Percentiles rank a stretch among this genome's conserved stretches.
These are phyloP conservation scores for Tetropium fuscum DNA, from an alignment of 2,888 invertebrate genomes.

Conservation along the genomic window DNA sequence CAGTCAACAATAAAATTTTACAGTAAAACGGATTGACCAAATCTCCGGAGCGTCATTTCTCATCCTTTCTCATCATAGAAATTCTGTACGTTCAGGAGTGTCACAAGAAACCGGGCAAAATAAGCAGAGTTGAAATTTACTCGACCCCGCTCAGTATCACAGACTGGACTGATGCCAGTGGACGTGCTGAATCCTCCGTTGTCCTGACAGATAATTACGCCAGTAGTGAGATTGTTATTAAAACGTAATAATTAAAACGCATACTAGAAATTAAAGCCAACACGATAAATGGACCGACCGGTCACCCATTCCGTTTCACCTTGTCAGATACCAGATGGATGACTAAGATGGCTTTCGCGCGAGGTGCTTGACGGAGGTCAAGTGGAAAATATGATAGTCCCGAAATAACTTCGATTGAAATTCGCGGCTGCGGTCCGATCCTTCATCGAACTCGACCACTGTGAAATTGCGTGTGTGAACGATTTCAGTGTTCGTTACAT, in stretches of 20 bases:
- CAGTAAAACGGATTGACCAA: constrained; percentile 35
- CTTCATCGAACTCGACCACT: neutral
- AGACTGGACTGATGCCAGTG: constrained; percentile 17
- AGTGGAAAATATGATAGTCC: too few species aligned
- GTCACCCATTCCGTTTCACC: neutral
- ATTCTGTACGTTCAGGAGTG: constrained; percentile 39
- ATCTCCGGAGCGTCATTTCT: constrained; percentile 40
- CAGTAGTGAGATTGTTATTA: constrained; percentile 40
- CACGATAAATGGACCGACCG: constrained; percentile 9
- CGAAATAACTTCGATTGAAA: too few species aligned
- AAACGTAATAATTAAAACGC: constrained; percentile 41
- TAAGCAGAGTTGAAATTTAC: constrained; percentile 32
- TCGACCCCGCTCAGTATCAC: constrained; percentile 29
- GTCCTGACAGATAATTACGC: constrained; percentile 35
- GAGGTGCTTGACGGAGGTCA: neutral
- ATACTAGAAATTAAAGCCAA: constrained; percentile 29
- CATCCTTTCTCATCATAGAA: constrained; percentile 37
- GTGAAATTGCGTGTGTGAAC: neutral
- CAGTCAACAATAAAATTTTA: constrained; percentile 30
- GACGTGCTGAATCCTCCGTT: constrained; percentile 39
- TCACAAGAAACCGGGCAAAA: constrained; percentile 34
- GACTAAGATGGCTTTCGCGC: neutral
- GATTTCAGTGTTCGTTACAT: neutral
- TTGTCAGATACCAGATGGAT: neutral
- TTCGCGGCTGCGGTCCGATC: too few species aligned